Evolutionary conservation across 35 echinoderm and acorn worm species (phyloP).

Genomic region (Anneissia japonica): DNA sequence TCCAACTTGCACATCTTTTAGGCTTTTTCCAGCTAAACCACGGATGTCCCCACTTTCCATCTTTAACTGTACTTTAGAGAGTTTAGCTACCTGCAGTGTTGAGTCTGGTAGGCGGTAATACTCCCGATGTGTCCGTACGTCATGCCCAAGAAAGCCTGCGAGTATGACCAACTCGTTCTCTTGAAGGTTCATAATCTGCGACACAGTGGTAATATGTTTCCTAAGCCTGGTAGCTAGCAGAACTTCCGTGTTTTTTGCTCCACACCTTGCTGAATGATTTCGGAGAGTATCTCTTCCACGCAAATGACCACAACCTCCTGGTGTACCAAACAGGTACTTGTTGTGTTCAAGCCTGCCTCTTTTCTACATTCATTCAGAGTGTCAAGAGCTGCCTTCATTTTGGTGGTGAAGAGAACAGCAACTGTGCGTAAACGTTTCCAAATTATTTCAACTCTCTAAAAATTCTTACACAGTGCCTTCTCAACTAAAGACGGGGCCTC

Average conservation of each 20-base stretch:
- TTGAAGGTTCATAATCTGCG: slow-evolving; percentile 65
- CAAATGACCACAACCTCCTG: slow-evolving; percentile 9
- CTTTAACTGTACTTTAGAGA: slow-evolving; percentile 36
- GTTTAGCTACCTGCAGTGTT: slow-evolving; percentile 61
- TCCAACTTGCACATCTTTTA: slow-evolving; percentile 27
- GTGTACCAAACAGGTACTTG: slow-evolving; percentile 37
- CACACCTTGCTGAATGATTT: slow-evolving; percentile 14
- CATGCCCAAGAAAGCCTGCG: slow-evolving; percentile 61
- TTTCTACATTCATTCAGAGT: slow-evolving; percentile 17
- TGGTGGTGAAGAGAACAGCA: slow-evolving; percentile 36
- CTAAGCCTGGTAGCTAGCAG: slow-evolving; percentile 47
- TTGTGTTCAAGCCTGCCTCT: slow-evolving; percentile 22
- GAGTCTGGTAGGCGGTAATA: slow-evolving; percentile 57
- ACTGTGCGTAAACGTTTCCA: slow-evolving; percentile 50
- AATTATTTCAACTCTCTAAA: slow-evolving; percentile 55
- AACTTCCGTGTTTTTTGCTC: slow-evolving; percentile 27
- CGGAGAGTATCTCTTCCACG: slow-evolving; percentile 33
- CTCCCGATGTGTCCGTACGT: slow-evolving; percentile 47
- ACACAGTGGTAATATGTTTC: slow-evolving; percentile 66
- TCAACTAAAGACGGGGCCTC: slow-evolving; percentile 26
- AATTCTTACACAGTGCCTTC: slow-evolving; percentile 43
- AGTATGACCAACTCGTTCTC: slow-evolving; percentile 73
- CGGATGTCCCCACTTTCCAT: slow-evolving; percentile 48
- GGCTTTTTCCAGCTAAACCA: background rate
- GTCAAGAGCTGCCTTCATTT: slow-evolving; percentile 25